A percentile compares a stretch with the other conserved stretches of the same genome.
Evolutionary conservation across 2,113 vertebrate species (phyloP).

Genomic region (Rynchops niger): DNA sequence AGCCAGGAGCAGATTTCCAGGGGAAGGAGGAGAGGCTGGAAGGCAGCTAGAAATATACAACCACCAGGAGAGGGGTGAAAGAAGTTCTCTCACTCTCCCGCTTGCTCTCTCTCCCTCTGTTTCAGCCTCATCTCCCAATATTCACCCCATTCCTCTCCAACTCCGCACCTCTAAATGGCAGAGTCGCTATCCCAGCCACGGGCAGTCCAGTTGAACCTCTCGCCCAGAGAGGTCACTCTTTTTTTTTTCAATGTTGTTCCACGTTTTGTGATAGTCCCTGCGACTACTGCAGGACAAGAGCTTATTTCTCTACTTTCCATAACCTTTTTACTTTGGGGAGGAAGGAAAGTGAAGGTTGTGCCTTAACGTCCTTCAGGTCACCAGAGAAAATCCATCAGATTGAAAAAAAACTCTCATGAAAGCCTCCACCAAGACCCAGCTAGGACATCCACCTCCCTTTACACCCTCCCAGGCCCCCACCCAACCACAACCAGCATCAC

Average conservation of each 20-base stretch:
- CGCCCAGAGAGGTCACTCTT: not conserved
- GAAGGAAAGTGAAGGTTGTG: not conserved
- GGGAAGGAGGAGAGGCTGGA: conserved; percentile 29
- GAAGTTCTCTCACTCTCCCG: not conserved
- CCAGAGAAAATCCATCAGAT: not conserved
- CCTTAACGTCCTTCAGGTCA: not conserved
- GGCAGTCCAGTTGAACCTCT: not conserved
- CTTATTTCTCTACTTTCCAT: not conserved
- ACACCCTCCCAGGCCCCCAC: not conserved
- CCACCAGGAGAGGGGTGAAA: conserved; percentile 29
- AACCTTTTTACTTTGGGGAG: not conserved
- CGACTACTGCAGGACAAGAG: not conserved
- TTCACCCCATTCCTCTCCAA: not conserved
- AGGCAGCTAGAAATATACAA: conserved; percentile 4
- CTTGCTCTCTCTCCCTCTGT: not conserved
- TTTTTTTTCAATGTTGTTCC: not conserved
- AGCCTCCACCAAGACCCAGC: not conserved
- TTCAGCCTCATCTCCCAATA: conserved; percentile 9
- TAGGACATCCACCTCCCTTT: not conserved
- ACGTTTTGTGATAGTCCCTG: not conserved
- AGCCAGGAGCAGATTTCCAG: not conserved
- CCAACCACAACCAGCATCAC: not conserved
- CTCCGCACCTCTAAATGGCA: not conserved
- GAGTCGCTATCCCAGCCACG: not conserved
- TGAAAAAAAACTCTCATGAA: not conserved